Conservation (phyloP, 1,140 invertebrate genomes). For the Camponotus floridanus region DNA sequence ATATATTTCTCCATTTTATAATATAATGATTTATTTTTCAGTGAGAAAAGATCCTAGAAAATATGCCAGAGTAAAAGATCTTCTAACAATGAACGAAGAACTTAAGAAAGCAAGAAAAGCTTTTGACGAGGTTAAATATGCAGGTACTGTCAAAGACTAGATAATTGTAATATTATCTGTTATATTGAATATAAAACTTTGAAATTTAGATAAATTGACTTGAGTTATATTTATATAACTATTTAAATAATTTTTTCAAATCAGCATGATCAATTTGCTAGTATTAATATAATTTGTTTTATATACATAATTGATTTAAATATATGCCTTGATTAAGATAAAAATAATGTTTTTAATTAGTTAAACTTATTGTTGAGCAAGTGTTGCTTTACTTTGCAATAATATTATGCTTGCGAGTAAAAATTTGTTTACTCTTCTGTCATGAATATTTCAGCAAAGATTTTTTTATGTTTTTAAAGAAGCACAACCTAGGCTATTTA, state of each 20-base stretch:
- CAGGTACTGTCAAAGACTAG: constrained; percentile 82
- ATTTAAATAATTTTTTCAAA: constrained; percentile 1
- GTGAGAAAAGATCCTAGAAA: constrained; percentile 99
- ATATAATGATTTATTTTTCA: constrained; percentile 69
- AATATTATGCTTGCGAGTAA: constrained; percentile 13
- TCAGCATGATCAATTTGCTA: constrained; percentile 39
- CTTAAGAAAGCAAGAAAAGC: constrained; percentile 99
- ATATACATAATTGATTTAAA: constrained; percentile 2
- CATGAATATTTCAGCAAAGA: background rate
- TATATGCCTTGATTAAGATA: background rate
- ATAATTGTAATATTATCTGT: constrained; percentile 37
- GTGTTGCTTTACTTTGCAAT: constrained; percentile 38
- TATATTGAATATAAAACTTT: constrained; percentile 22
- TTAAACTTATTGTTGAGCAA: constrained; percentile 12
- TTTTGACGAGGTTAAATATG: constrained; percentile 99
- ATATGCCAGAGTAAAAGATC: constrained; percentile 98
- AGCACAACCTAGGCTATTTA: background rate
- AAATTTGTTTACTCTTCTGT: background rate
- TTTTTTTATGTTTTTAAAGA: constrained; percentile 22
- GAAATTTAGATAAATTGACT: constrained; percentile 41
- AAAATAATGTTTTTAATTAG: constrained; percentile 14
- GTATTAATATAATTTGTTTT: constrained; percentile 16
- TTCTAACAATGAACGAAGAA: constrained; percentile 99
- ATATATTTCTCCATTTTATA: constrained; percentile 1
- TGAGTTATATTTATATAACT: constrained; percentile 2